These are phyloP conservation scores for Brenthis daphne DNA, from an alignment of 2,888 invertebrate genomes.

Conservation along the genomic window DNA sequence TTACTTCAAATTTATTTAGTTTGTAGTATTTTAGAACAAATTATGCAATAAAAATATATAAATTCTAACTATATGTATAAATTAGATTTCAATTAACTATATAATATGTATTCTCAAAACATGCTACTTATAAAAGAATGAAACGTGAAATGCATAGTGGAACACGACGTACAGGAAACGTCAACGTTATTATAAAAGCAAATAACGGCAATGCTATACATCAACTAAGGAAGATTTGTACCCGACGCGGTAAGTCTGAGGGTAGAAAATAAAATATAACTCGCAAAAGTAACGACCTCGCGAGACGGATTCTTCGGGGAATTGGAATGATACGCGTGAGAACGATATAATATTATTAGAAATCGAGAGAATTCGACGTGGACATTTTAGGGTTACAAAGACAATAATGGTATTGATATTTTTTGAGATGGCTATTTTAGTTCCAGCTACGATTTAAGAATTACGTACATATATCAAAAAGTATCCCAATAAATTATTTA, in stretches of 20 bases:
- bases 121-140: background rate
- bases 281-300: background rate
- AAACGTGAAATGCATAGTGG: background rate
- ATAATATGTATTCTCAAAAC: no score
- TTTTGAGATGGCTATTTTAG: no score
- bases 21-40: background rate
- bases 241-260: constrained; percentile 6
- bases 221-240: constrained; percentile 19
- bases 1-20: background rate
- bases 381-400: background rate
- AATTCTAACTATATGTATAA: no score
- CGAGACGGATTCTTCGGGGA: background rate
- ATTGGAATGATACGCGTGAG: background rate
- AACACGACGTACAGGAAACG: background rate
- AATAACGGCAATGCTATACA: constrained; percentile 17
- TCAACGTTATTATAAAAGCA: background rate
- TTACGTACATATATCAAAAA: no score
- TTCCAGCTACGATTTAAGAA: no score
- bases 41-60: no score
- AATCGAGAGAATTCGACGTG: background rate
- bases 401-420: no score
- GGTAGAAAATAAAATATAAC: constrained; percentile 11
- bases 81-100: no score
- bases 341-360: constrained; percentile 3
- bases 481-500: no score